Base-by-base conservation (phyloP, 2,888 invertebrate genomes). In the Andricus curvator region DNA sequence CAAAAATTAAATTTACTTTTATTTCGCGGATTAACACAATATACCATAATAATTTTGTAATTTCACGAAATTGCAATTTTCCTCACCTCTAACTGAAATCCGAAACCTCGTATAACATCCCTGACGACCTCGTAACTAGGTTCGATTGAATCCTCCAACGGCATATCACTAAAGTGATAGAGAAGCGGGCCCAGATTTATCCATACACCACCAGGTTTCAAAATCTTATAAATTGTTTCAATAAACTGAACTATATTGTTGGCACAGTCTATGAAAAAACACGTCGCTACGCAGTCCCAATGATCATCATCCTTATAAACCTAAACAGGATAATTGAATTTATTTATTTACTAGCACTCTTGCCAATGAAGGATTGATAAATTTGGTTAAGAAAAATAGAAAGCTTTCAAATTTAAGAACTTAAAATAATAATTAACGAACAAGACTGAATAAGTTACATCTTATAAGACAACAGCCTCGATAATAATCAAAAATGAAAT, bases 181-280 rank as follows among this genome's bases (percentile, higher is more conserved):
- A 99, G 94, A 81, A 99, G 93, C 0, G 99, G 99, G 5, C 99
- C 98, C 80, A 98, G 93, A 92, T 98, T 98, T 85, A 98, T 95
- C 98, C 98, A 98, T 85, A 96, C 94, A 0, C 97, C 98, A 0
- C 97, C 99, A 1, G 98, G 98, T 90, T 96, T 97, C 11, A 99
- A 93, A 86, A 99, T 97, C 88, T 95, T 95, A 93, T 96, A 97
- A 91, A 99, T 99, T 74, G 96, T 95, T 93, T 99, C 98, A 51
- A 99, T 96, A 90, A 99, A 99, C 89, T 97, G 96, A 5, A 99
- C 96, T 25, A 99, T 96, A 92, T 99, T 99, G 82, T 97, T 97
- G 0, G 99, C 99, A 89, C 99, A 99, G 93, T 99, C 99, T 80
- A 99, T 97, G 93, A 99, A 99, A 94, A 99, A 99, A 87, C 99